Evolutionary conservation across 2,113 vertebrate genomes (phyloP).

Genomic region (Platysteira castanea): DNA sequence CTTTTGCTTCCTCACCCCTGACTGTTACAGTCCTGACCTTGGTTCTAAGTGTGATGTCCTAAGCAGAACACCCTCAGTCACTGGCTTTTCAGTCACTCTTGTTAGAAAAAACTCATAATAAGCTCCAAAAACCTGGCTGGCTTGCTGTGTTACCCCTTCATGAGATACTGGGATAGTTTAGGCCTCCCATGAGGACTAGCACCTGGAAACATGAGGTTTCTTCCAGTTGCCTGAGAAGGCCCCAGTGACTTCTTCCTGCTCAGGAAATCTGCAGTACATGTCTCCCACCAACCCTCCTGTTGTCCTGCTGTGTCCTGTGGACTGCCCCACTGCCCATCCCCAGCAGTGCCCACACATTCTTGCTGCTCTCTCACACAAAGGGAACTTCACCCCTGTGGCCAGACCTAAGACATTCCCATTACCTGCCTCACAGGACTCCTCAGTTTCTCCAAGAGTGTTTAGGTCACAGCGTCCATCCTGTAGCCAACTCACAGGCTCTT

Average conservation of each 20-base stretch:
- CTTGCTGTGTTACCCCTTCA: not conserved
- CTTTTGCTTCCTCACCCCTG: not conserved
- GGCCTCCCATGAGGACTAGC: not conserved
- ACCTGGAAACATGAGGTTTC: not conserved
- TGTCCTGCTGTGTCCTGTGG: not conserved
- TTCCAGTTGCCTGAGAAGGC: not conserved
- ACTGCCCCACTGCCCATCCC: not conserved
- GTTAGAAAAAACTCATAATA: not conserved
- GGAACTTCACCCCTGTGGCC: too few relatives aligned
- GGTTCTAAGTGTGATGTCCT: not conserved
- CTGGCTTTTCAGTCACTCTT: not conserved
- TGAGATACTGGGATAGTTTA: not conserved
- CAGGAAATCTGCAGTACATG: too few relatives aligned
- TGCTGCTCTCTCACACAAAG: not conserved
- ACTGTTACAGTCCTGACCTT: not conserved
- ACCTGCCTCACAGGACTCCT: too few relatives aligned
- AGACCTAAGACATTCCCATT: not conserved
- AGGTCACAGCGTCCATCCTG: not conserved
- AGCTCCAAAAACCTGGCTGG: not conserved
- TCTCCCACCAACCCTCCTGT: not conserved
- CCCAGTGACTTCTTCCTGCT: not conserved
- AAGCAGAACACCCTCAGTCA: not conserved
- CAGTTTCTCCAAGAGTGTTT: not conserved
- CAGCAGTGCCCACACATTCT: too few relatives aligned
- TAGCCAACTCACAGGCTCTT: not conserved